These are phyloP conservation scores for Columba guinea DNA, from an alignment of 2,797 vertebrate species.

Conservation along the genomic window DNA sequence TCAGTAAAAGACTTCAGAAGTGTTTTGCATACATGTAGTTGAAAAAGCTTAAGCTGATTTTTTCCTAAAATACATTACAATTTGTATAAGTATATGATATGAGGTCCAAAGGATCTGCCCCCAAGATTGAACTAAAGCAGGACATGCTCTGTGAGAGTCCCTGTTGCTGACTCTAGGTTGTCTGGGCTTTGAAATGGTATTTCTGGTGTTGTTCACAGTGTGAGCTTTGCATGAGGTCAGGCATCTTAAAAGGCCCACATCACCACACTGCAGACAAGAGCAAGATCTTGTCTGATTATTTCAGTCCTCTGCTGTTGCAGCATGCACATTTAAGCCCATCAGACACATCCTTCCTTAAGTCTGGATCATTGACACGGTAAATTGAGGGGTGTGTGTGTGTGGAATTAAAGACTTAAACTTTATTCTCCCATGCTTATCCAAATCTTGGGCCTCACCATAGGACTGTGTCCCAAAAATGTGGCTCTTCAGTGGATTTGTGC, in stretches of 20 bases:
- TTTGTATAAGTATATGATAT: background rate
- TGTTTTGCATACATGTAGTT: background rate
- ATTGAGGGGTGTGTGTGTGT: background rate
- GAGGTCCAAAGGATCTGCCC: background rate
- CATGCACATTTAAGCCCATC: background rate
- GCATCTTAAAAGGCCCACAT: background rate
- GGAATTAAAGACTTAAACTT: background rate
- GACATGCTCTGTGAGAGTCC: background rate
- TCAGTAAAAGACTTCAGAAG: background rate
- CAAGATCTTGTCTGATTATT: background rate
- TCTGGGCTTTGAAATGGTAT: accelerated
- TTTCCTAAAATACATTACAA: background rate
- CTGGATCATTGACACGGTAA: background rate
- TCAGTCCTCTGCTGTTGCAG: background rate
- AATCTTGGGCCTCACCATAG: background rate
- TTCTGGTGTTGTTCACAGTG: background rate
- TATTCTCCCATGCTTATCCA: background rate
- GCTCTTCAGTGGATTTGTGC: background rate
- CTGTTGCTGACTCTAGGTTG: background rate
- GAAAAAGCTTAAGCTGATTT: background rate
- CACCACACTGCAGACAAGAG: background rate
- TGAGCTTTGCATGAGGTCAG: background rate
- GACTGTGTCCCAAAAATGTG: background rate
- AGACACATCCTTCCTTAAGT: background rate
- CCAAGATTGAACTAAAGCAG: background rate